These are phyloP conservation scores for Diplolepis rosae DNA, from an alignment of 2,888 invertebrate genomes.

Conservation along the genomic window DNA sequence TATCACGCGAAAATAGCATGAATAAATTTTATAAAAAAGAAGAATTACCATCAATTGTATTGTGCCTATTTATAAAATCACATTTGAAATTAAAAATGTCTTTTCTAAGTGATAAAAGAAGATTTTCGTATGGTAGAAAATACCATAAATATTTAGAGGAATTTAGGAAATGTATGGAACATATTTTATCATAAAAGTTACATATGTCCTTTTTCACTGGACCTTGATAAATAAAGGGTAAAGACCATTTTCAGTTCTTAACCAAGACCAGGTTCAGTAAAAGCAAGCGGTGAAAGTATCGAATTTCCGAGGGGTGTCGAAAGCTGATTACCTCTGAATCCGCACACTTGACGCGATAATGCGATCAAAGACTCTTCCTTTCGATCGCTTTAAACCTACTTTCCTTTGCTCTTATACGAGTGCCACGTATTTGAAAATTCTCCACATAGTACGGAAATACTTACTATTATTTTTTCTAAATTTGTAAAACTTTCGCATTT, in stretches of 20 bases:
- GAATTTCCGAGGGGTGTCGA: conserved; percentile 32
- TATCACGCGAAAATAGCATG: no score
- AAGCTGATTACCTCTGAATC: conserved; percentile 51
- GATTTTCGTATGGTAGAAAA: no score
- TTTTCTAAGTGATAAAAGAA: no score
- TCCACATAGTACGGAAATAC: background rate
- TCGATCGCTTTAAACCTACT: conserved; percentile 61
- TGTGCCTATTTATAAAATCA: no score
- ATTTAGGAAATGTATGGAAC: background rate
- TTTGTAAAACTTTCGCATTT: no score
- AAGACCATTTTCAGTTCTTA: background rate
- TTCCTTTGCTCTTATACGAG: conserved; percentile 48
- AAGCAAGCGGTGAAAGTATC: conserved; percentile 35
- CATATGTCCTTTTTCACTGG: background rate
- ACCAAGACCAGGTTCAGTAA: conserved; percentile 28
- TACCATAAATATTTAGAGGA: background rate
- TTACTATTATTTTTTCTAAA: no score
- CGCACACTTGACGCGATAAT: conserved; percentile 62
- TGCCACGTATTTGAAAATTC: conserved; percentile 20
- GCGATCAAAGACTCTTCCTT: conserved; percentile 60
- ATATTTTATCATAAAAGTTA: background rate
- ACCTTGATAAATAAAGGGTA: background rate
- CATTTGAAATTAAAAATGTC: no score
- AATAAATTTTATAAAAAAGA: no score
- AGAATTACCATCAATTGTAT: no score